phyloP scores from a whole-genome alignment of 2,888 invertebrate species.

The Pimpla rufipes region DNA sequence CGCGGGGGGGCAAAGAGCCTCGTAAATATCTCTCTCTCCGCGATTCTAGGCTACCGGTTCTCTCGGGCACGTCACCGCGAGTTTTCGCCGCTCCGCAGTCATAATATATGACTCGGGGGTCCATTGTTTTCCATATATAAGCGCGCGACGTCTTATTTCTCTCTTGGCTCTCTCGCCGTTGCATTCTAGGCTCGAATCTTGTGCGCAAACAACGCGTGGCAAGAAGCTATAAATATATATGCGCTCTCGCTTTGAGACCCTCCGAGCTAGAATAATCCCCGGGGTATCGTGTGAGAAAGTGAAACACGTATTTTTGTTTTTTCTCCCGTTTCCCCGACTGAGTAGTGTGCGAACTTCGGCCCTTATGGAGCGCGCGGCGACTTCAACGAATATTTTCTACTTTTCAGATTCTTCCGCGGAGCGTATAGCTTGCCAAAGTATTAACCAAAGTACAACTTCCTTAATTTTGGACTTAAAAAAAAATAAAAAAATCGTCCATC shows the following conservation, averaged over 20 bases:
- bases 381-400: too few relatives aligned
- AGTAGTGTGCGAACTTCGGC: conserved; percentile 29
- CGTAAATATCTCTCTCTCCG: conserved; percentile 29
- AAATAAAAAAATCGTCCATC: too few relatives aligned
- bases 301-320: conserved; percentile 23
- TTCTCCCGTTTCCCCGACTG: too few relatives aligned
- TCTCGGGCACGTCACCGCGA: conserved; percentile 26
- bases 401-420: too few relatives aligned
- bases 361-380: neutral
- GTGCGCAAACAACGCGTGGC: neutral
- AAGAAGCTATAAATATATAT: neutral
- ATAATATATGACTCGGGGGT: conserved; percentile 49
- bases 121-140: conserved; percentile 66
- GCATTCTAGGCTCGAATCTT: conserved; percentile 37
- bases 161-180: conserved; percentile 36
- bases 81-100: conserved; percentile 36
- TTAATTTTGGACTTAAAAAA: too few relatives aligned
- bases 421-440: too few relatives aligned
- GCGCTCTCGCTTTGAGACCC: neutral
- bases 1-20: conserved; percentile 3
- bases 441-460: too few relatives aligned
- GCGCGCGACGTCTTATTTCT: conserved; percentile 55
- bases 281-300: conserved; percentile 43
- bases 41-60: conserved; percentile 17
- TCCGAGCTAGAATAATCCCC: conserved; percentile 14